Conservation (phyloP, 1,140 invertebrate species). For the Panulirus ornatus region DNA sequence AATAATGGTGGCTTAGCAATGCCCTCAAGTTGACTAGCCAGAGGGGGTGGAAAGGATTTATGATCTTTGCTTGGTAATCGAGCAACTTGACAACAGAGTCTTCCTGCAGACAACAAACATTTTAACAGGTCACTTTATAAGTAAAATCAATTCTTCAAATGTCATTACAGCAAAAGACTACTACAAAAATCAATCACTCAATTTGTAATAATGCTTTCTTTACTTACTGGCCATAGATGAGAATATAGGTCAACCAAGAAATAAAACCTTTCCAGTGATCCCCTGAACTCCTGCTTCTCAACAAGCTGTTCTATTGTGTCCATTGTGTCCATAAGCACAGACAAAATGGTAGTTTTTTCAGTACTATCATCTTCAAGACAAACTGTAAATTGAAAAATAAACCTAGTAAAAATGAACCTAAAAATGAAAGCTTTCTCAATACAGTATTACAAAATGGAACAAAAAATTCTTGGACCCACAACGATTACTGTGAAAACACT, state of each 20-base stretch:
- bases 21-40: neutral
- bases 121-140: too few species aligned
- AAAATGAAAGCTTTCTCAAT: too few species aligned
- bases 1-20: neutral
- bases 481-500: too few species aligned
- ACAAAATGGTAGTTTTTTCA: neutral
- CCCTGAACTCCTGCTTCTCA: neutral
- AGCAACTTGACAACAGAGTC: neutral
- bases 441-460: too few species aligned
- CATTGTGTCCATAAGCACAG: neutral
- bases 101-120: neutral
- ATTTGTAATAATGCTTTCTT: neutral
- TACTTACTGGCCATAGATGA: neutral
- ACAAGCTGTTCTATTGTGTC: neutral
- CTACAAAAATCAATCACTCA: neutral
- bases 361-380: neutral
- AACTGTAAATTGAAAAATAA: neutral
- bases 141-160: too few species aligned
- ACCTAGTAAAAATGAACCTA: too few species aligned
- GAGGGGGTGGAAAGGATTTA: neutral
- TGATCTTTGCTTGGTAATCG: neutral
- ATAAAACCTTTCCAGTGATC: neutral
- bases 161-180: neutral
- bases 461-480: too few species aligned
- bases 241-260: neutral